Percentiles rank a stretch among this genome's conserved stretches.
phyloP scores from a whole-genome alignment of 2,888 invertebrate genomes.

The Epinotia brunnichana region DNA sequence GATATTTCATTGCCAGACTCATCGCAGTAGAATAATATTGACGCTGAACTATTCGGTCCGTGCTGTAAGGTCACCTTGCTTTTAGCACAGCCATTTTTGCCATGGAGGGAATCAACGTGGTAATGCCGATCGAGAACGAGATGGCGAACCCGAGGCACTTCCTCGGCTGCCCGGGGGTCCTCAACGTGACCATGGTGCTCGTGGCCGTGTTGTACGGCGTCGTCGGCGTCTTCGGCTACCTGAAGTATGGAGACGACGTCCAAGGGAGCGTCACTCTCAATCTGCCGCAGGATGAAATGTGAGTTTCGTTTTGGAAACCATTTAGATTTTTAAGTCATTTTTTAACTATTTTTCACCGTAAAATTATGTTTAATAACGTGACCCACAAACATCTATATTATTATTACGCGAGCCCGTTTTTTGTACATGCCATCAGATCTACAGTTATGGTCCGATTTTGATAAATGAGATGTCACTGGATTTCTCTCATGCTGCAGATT shows the following conservation, averaged over 20 bases:
- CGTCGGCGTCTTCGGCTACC: constrained; percentile 94
- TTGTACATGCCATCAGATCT: too few species aligned
- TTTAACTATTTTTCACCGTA: too few species aligned
- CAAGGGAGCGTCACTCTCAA: constrained; percentile 92
- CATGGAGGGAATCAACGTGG: constrained; percentile 97
- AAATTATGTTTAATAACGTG: too few species aligned
- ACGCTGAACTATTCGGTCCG: too few species aligned
- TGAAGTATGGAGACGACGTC: constrained; percentile 90
- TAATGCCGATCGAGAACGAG: constrained; percentile 96
- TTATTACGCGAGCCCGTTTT: too few species aligned
- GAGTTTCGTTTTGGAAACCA: constrained; percentile 66
- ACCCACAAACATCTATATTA: too few species aligned
- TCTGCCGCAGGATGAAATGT: constrained; percentile 87
- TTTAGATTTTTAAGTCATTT: neutral
- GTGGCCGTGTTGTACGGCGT: constrained; percentile 90
- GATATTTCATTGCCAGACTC: too few species aligned
- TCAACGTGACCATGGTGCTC: constrained; percentile 92
- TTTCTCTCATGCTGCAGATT: too few species aligned
- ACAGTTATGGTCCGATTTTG: too few species aligned
- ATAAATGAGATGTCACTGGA: too few species aligned
- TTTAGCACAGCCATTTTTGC: constrained; percentile 96
- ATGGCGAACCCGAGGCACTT: constrained; percentile 92
- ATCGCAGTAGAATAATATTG: too few species aligned
- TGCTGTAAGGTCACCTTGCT: constrained; percentile 39
- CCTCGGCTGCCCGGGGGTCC: constrained; percentile 91